phyloP scores from a whole-genome alignment of 2,797 vertebrate genomes.

The Triplophysa yarkandensis region DNA sequence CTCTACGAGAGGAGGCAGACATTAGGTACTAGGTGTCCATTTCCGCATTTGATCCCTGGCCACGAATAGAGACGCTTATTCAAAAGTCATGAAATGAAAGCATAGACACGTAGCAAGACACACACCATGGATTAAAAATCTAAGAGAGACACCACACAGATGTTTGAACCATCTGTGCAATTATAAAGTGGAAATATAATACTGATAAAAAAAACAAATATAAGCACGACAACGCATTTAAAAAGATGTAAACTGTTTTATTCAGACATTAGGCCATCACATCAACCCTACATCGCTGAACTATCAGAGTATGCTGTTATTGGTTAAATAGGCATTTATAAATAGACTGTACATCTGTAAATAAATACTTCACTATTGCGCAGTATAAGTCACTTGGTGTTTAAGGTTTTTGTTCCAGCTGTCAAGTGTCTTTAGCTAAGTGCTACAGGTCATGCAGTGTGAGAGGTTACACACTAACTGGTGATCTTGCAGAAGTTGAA shows the following conservation, averaged over 20 bases:
- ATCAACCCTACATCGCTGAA: constrained; percentile 62
- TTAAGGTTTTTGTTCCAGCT: constrained; percentile 63
- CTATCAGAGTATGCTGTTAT: constrained; percentile 66
- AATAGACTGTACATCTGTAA: constrained; percentile 66
- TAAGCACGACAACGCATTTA: constrained; percentile 47
- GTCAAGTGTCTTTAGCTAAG: constrained; percentile 58
- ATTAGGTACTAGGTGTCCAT: constrained; percentile 28
- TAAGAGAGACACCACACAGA: too few species aligned
- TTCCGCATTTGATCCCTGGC: constrained; percentile 41
- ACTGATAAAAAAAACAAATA: background rate
- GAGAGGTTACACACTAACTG: constrained; percentile 59
- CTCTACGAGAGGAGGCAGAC: constrained; percentile 27
- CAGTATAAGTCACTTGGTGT: constrained; percentile 69
- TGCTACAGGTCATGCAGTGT: constrained; percentile 69
- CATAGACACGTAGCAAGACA: too few species aligned
- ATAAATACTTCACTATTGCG: constrained; percentile 67
- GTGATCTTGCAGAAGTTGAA: constrained; percentile 48
- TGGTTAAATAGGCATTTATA: constrained; percentile 62
- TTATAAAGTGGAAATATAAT: too few species aligned
- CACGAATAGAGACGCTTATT: constrained; percentile 31
- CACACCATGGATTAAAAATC: too few species aligned
- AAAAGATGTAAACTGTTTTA: constrained; percentile 77
- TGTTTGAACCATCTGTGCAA: background rate
- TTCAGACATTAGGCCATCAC: constrained; percentile 70
- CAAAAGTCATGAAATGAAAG: constrained; percentile 19